Evolutionary conservation across 2,113 vertebrate genomes (phyloP), one percentile per base, ranked within the genome.

Genomic region (Panthera leo): DNA sequence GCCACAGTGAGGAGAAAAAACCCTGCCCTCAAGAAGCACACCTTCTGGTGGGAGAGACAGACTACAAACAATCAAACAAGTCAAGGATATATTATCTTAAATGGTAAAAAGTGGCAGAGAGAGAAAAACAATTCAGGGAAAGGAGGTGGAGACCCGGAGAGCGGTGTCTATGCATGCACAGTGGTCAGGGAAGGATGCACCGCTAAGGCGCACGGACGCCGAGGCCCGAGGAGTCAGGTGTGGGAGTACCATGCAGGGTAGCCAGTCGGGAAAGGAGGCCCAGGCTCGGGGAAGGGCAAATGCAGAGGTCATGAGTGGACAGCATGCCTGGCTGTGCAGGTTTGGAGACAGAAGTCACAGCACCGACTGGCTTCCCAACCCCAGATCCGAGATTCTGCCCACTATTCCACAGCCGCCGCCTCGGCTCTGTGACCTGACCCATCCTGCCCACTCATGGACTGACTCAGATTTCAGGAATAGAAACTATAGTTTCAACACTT

Each of bases 391-490:
- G 91, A 36, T 12, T 5, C 51, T 12, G 2, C 7, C 84, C 42
- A 39, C 58, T 0, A 0, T 27, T 34, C 55, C 48, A 39, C 3
- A 55, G 79, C 9, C 4, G 70, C 70, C 18, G 5, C 7, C 53
- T 14, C 5, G 3, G 80, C 53, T 58, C 31, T 67, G 11, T 14
- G 93, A 45, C 75, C 53, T 78, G 0, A 73, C 39, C 83, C 34
- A 34, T n/a, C 51, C 84, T 21, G n/a, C 36, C 91, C 42, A 23
- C n/a, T 34, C 68, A 29, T 0, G 19, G 29, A 31, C 36, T 7
- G 25, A 83, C 48, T 94, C 84, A 39, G 58, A 89, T 36, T 79
- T 73, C 68, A 63, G 89, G 93, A 67, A 94, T 2, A 80, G 48
- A 80, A 86, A 61, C 23, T 14, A 48, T 0, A 31, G 82, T 71